Evolutionary conservation across 2,888 invertebrate species (phyloP).

Genomic region (Crossocerus cetratus): DNA sequence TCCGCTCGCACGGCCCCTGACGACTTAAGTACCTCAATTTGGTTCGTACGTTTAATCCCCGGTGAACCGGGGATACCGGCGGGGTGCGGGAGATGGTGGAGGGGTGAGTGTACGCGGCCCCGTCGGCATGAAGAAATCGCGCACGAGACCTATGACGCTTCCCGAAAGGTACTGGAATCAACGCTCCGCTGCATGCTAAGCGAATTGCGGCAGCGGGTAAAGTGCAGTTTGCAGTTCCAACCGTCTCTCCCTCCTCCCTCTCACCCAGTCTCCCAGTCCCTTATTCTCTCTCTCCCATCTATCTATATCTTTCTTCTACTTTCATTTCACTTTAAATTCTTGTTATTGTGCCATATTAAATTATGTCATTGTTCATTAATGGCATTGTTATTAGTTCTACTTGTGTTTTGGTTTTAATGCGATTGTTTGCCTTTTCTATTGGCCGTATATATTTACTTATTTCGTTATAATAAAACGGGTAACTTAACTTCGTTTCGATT

Average conservation of each 20-base stretch:
- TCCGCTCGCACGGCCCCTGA: constrained; percentile 45
- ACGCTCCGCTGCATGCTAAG: constrained; percentile 63
- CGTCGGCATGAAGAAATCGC: constrained; percentile 40
- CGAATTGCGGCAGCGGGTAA: constrained; percentile 63
- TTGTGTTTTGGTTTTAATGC: too few relatives aligned
- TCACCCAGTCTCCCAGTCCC: too few relatives aligned
- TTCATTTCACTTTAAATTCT: too few relatives aligned
- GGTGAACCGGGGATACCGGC: constrained; percentile 20
- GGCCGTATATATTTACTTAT: too few relatives aligned
- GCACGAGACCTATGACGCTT: too few relatives aligned
- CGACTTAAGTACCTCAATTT: constrained; percentile 70
- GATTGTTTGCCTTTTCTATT: too few relatives aligned
- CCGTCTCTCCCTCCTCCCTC: constrained; percentile 10
- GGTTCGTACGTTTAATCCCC: constrained; percentile 69
- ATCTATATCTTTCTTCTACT: too few relatives aligned
- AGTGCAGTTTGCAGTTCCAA: constrained; percentile 68
- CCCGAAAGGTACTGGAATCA: constrained; percentile 38
- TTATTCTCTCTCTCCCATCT: constrained; percentile 46
- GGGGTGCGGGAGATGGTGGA: constrained; percentile 39
- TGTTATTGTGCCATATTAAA: too few relatives aligned
- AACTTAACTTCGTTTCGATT: too few relatives aligned
- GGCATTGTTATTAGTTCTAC: too few relatives aligned
- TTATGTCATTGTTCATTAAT: too few relatives aligned
- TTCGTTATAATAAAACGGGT: too few relatives aligned
- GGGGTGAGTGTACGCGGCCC: constrained; percentile 45